Base-by-base conservation (phyloP, 2,797 vertebrate genomes). In the Siniperca scherzeri region DNA sequence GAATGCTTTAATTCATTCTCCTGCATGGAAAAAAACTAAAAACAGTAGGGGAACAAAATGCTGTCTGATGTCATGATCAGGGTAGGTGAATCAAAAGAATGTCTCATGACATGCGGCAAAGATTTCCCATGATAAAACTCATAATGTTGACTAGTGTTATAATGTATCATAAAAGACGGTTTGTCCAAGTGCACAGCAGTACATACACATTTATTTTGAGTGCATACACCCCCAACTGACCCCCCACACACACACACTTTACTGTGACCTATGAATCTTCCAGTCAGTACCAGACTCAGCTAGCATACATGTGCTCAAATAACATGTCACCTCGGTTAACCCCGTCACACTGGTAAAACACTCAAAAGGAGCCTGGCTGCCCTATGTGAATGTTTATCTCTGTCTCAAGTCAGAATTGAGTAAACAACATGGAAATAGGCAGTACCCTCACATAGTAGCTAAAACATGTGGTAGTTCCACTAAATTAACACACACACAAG, bases 241-340 rank as follows among this genome's bases (percentile, higher is more conserved):
- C 36, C 61, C 65, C 52, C 78, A 46, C 70, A 55, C 78, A 77
- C 86, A 73, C 75, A 78, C 84, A 86, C 74, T 82, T 82, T 81
- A 67, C 78, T 87, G 88, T 90, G 91, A 92, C 85, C 91, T 70
- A 84, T 88, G 90, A 93, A 84, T 87, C 88, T 85, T 77, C 70
- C 80, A 89, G 87, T 94, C 91, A 94, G 94, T 85, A 82, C 70
- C 86, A 83, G 56, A 70, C 86, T 77, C 75, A 82, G 82, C 83
- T 42, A 71, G 89, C 87, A 92, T 78, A 93, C 88, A 89, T 92
- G 92, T 91, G 78, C 92, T 94, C 93, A 93, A 93, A 93, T 94
- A 84, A 93, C 93, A 94, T 91, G 91, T 91, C 90, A 95, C 93
- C 94, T 94, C 86, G 81, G 82, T 88, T 93, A 93, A 94, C 92